phyloP scores from a whole-genome alignment of 2,888 invertebrate genomes.

The Amphipoea lucens region DNA sequence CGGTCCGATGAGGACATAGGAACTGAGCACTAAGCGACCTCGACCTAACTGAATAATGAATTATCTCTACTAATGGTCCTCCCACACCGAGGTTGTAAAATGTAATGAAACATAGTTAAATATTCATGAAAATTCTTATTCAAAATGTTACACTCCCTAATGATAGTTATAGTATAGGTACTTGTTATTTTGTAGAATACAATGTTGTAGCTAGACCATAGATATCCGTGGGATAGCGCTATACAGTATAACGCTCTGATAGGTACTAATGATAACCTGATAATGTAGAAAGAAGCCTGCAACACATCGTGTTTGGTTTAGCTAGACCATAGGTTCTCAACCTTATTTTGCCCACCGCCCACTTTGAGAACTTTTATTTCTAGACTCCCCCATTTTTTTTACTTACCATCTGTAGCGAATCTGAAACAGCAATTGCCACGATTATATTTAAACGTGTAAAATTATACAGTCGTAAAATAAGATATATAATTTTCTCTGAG shows the following conservation, averaged over 20 bases:
- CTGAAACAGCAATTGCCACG: too few relatives aligned
- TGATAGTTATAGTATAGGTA: not conserved
- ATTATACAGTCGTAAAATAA: too few relatives aligned
- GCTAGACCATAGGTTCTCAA: too few relatives aligned
- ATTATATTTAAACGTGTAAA: too few relatives aligned
- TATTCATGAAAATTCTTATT: slow-evolving; percentile 22
- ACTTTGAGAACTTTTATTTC: too few relatives aligned
- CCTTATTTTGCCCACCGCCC: too few relatives aligned
- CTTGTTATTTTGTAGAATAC: not conserved
- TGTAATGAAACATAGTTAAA: slow-evolving; percentile 19
- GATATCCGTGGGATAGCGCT: too few relatives aligned
- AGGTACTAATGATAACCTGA: not conserved
- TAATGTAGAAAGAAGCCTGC: not conserved
- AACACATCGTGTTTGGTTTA: not conserved
- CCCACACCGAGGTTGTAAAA: slow-evolving; percentile 29
- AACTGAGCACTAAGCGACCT: slow-evolving; percentile 20
- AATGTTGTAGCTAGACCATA: not conserved
- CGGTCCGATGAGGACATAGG: slow-evolving; percentile 27
- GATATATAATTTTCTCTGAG: too few relatives aligned
- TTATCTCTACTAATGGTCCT: slow-evolving; percentile 22
- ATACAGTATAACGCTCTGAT: not conserved
- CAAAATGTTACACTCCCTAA: not conserved
- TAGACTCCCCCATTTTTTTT: too few relatives aligned
- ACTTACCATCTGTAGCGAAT: too few relatives aligned
- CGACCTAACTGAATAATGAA: slow-evolving; percentile 38